phyloP scores from a whole-genome alignment of 2,888 invertebrate species.

The Drosophila mimica region DNA sequence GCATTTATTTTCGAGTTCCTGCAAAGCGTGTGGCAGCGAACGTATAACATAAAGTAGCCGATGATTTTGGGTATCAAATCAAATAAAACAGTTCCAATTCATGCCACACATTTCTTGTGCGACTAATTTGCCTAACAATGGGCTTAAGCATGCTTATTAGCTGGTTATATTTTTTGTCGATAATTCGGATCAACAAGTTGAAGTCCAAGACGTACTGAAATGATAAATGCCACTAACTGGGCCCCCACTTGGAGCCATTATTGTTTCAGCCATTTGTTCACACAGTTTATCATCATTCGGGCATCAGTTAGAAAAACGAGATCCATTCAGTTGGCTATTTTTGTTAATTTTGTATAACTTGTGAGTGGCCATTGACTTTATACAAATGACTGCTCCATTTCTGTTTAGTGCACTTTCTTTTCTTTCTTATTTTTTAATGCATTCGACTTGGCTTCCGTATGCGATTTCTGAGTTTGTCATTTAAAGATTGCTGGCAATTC shows the following conservation, averaged over 20 bases:
- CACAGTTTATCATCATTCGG: conserved; percentile 63
- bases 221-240: conserved; percentile 51
- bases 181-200: conserved; percentile 45
- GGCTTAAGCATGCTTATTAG: conserved; percentile 64
- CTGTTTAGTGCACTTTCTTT: conserved; percentile 44
- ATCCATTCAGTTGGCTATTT: background rate
- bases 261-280: conserved; percentile 51
- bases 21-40: conserved; percentile 35
- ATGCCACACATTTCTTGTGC: conserved; percentile 33
- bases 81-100: conserved; percentile 24
- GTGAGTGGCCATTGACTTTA: conserved; percentile 24
- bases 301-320: conserved; percentile 11
- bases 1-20: conserved; percentile 67
- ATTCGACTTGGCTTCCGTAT: conserved; percentile 38
- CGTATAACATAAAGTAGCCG: conserved; percentile 47
- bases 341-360: conserved; percentile 6
- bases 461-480: conserved; percentile 40
- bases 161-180: conserved; percentile 52
- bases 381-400: conserved; percentile 20
- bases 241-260: background rate
- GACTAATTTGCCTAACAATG: conserved; percentile 72
- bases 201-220: conserved; percentile 18
- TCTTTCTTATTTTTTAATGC: background rate
- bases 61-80: conserved; percentile 30
- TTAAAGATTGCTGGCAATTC: conserved; percentile 27